These are phyloP conservation scores for Seriola dumerili DNA, from an alignment of 2,113 vertebrate genomes.

Conservation along the genomic window DNA sequence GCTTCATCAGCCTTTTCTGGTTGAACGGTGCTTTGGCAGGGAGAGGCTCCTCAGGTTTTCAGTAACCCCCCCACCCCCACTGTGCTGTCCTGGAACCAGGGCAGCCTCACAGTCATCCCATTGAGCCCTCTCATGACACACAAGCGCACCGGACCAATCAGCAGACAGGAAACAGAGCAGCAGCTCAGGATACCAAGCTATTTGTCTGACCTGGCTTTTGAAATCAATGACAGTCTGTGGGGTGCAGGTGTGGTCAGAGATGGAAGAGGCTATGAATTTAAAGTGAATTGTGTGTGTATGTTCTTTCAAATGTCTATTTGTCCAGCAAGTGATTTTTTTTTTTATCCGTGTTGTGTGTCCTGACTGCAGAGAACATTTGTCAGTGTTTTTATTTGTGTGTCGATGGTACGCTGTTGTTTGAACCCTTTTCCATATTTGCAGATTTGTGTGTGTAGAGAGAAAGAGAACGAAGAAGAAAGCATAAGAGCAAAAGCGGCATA, in stretches of 20 bases:
- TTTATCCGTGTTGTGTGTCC: background rate
- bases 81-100: conserved; percentile 27
- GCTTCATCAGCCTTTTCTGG: conserved; percentile 33
- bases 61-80: background rate
- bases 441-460: background rate
- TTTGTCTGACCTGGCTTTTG: conserved; percentile 56
- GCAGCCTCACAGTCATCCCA: background rate
- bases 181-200: conserved; percentile 40
- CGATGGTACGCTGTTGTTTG: background rate
- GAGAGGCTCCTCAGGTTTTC: conserved; percentile 37
- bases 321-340: background rate
- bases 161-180: conserved; percentile 33
- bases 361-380: background rate
- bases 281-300: background rate
- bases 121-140: conserved; percentile 10
- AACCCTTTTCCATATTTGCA: background rate
- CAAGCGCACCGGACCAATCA: conserved; percentile 15
- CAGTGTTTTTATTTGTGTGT: background rate
- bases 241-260: conserved; percentile 52
- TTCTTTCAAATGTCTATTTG: background rate
- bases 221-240: conserved; percentile 55
- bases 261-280: conserved; percentile 22
- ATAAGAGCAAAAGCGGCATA: background rate
- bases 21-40: conserved; percentile 12
- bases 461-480: background rate